phyloP scores from a whole-genome alignment of 2,797 vertebrate species.

The Coluber constrictor region DNA sequence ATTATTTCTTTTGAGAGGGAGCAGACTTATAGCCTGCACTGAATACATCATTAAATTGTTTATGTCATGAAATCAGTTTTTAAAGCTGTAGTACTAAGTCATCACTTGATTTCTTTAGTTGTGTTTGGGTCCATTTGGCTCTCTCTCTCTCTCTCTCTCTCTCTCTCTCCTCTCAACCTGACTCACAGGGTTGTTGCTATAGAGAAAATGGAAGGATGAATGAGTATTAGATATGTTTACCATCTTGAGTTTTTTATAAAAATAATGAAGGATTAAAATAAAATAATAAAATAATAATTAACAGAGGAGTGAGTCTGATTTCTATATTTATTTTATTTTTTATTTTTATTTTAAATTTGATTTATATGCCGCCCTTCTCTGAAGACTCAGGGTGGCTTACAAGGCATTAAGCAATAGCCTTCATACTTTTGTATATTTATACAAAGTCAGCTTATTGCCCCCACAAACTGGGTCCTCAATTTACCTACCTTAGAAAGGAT shows the following conservation, averaged over 20 bases:
- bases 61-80: not conserved
- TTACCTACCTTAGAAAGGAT: too few species aligned
- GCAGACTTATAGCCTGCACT: not conserved
- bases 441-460: too few species aligned
- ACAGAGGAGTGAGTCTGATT: not conserved
- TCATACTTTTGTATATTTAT: too few species aligned
- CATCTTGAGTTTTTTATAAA: not conserved
- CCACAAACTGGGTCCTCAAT: too few species aligned
- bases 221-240: not conserved
- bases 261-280: not conserved
- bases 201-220: not conserved
- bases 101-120: not conserved
- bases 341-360: too few species aligned
- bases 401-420: too few species aligned
- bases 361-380: too few species aligned
- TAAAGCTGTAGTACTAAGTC: not conserved
- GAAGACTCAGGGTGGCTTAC: too few species aligned
- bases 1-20: conserved; percentile 46
- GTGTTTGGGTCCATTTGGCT: not conserved
- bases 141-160: not conserved
- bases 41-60: not conserved
- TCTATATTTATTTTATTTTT: not conserved
- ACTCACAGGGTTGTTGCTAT: not conserved
- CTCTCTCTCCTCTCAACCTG: not conserved
- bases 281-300: not conserved